A percentile compares a stretch with the other conserved stretches of the same genome.
phyloP scores from a whole-genome alignment of 2,113 vertebrate genomes.

The Rattus norvegicus region DNA sequence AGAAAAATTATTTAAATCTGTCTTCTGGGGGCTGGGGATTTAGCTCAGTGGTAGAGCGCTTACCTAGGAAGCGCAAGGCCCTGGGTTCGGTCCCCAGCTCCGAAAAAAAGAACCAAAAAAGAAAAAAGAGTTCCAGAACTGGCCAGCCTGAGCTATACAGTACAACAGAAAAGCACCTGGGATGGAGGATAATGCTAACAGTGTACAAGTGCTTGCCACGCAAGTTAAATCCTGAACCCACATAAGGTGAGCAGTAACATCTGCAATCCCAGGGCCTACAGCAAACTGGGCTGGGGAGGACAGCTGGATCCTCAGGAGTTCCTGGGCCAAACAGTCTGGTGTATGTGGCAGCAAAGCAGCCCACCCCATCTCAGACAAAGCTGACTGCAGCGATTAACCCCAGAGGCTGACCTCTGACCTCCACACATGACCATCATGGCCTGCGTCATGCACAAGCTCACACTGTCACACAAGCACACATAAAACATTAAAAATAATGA shows the following conservation, averaged over 20 bases:
- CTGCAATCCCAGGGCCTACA: not conserved
- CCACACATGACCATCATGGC: not conserved
- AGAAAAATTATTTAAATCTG: not conserved
- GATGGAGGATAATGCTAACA: not conserved
- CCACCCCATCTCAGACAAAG: not conserved
- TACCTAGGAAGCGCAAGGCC: too few species aligned
- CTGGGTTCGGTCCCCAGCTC: too few species aligned
- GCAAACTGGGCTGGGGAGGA: not conserved
- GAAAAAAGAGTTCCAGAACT: not conserved
- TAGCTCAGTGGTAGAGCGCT: too few species aligned
- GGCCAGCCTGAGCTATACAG: not conserved
- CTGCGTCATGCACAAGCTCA: too few species aligned
- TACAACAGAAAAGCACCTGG: not conserved
- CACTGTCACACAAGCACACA: not conserved
- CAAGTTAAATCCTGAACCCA: not conserved
- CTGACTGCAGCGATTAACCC: not conserved
- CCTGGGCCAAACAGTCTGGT: not conserved
- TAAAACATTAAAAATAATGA: not conserved
- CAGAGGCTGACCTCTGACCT: not conserved
- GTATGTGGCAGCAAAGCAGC: too few species aligned
- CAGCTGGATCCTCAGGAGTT: too few species aligned
- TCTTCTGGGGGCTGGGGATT: too few species aligned
- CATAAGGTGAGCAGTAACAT: too few species aligned
- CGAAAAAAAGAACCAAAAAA: too few species aligned
- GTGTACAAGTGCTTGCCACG: not conserved